Percentiles rank a stretch among this genome's conserved stretches.
These are phyloP conservation scores for Takifugu rubripes DNA, from an alignment of 2,797 vertebrate genomes.

Conservation along the genomic window DNA sequence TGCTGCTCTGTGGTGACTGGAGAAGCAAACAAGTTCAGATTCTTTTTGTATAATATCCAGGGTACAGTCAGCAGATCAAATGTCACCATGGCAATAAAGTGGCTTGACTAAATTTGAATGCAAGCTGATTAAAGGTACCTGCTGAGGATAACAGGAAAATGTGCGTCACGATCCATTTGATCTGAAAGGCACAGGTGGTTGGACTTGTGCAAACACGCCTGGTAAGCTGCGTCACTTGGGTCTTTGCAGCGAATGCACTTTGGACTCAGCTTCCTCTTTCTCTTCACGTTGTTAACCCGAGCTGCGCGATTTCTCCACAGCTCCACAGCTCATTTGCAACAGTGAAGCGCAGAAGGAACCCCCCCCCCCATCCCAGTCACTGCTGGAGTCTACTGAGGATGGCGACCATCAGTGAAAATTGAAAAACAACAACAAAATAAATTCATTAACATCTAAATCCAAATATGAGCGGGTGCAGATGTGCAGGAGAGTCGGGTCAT, in stretches of 20 bases:
- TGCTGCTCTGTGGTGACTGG: too few relatives aligned
- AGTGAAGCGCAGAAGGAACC: too few relatives aligned
- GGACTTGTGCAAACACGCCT: constrained; percentile 72
- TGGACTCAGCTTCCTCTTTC: constrained; percentile 38
- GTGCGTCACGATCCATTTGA: constrained; percentile 38
- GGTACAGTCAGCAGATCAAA: too few relatives aligned
- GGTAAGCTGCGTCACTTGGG: constrained; percentile 50
- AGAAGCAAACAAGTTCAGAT: too few relatives aligned
- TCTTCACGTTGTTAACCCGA: constrained; percentile 9
- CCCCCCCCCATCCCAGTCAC: too few relatives aligned
- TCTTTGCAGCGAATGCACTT: constrained; percentile 58
- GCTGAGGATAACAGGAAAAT: constrained; percentile 16
- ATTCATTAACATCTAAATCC: constrained; percentile 10
- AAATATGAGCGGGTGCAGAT: not conserved
- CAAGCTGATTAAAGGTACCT: not conserved
- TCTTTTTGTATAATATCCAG: too few relatives aligned
- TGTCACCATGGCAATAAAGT: too few relatives aligned
- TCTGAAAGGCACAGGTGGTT: constrained; percentile 38
- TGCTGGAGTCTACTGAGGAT: not conserved
- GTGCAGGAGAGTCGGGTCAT: too few relatives aligned
- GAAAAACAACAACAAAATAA: not conserved
- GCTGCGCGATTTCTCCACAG: not conserved
- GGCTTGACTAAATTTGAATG: too few relatives aligned
- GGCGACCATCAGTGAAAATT: not conserved
- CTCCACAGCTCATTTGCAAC: too few relatives aligned